Base-by-base conservation (phyloP, 2,888 invertebrate species). In the Thera britannica region DNA sequence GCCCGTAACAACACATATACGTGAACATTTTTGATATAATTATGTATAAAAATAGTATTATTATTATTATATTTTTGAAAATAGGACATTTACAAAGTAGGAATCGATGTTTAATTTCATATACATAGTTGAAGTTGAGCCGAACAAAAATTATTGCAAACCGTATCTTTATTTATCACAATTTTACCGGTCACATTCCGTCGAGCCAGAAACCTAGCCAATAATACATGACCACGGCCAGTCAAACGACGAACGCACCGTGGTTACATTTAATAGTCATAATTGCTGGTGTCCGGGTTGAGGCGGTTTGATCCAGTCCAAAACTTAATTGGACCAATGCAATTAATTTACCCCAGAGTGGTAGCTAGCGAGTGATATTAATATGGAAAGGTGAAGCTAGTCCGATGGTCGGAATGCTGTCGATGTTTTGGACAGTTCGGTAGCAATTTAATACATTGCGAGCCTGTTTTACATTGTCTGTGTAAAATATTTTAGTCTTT, bases 251-350 rank as follows among this genome's bases (percentile, higher is more conserved):
- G 66, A 70, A 67, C 70, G 65, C 77, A 76, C 71, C 56, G 78
- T 67, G 83, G 82, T 81, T 75, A 78, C 75, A 68, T 82, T 79
- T 81, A 84, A 82, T 81, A 80, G 78, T 79, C 79, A 83, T 83
- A 83, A 85, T 84, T 82, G 79, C 76, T 75, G 72, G 79, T 78
- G 77, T 79, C 80, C 79, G 75, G 71, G 81, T 79, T 72, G 79
- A 76, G 70, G 69, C 75, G 67, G 78, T 77, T 79, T 79, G 77
- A 80, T 77, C 79, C 75, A 75, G 76, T 73, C 67, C 68, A 70
- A 71, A 69, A 74, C 71, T 73, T 78, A 77, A 81, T 78, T 79
- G 79, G 75, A 73, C 73, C 74, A 74, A 81, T 79, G 77, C 79
- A 83, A 83, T 84, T 81, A 79, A 83, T 82, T 80, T 78, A 62